Base-by-base conservation (phyloP, 1,140 invertebrate species). In the Frieseomelitta varia region DNA sequence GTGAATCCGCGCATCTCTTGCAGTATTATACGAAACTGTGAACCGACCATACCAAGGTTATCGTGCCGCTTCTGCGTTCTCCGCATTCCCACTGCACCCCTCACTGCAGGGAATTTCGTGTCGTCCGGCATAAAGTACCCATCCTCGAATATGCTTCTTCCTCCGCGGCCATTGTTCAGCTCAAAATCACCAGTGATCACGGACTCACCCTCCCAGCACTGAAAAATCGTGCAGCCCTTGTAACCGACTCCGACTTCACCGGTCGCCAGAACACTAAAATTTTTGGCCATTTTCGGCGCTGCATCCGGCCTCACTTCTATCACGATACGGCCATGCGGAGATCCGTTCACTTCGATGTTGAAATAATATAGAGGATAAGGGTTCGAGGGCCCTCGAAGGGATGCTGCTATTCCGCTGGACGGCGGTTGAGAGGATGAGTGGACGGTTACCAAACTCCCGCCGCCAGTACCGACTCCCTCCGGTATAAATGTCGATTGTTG, bases 221-320 rank as follows among this genome's bases (percentile, higher is more conserved):
- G 97, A 92, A 98, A 98, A 83, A 98, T 96, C 75, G 96, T 95
- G 92, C 97, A 98, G 21, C 97, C 97, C 84, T 97, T 97, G 91
- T 97, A 98, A 51, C 97, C 97, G 79, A 97, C 96, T 19, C 97
- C 97, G 34, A 96, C 95, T 88, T 98, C 97, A 4, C 98, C 97
- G 0, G 97, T 97, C 19, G 97, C 96, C 6, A 99, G 94, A 1
- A 97, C 95, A 83, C 96, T 96, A 93, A 99, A 99, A 94, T 99
- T 99, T 92, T 98, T 97, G 39, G 97, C 97, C 96, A 99, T 99
- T 91, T 97, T 98, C 8, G 98, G 98, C 6, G 98, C 98, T 11
- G 97, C 96, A 93, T 99, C 97, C 14, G 96, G 96, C 86, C 97
- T 96, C 15, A 98, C 96, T 95, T 99, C 97, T 86, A 98, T 97